Base-by-base conservation (phyloP, 1,140 invertebrate species). In the Drosophila lowei region DNA sequence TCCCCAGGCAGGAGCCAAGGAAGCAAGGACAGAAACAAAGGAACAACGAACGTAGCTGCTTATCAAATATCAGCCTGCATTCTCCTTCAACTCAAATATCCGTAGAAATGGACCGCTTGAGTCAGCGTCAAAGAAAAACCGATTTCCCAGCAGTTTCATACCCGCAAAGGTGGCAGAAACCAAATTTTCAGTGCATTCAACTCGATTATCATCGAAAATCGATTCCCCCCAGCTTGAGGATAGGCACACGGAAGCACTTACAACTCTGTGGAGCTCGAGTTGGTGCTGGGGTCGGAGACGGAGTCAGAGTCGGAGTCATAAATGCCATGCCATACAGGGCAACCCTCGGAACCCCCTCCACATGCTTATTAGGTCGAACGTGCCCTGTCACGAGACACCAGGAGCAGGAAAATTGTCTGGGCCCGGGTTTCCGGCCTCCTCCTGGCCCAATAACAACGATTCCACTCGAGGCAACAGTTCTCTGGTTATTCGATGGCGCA, bases 321-420 rank as follows among this genome's bases (percentile, higher is more conserved):
- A 66, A 25, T 21, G 47, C 50, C 9, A 28, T 16, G 41, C 16
- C 41, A 16, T 23, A 15, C 38, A 21, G 3, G 38, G 13, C 53
- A 55, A 18, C 43, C 34, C 34, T 53, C 42, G 16, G 34, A n/a
- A 25, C 28, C 59, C 59, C 23, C 6, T n/a, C 21, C 46, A 30
- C 57, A 55, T 75, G 78, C 70, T 86, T 86, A 88, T 86, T 86
- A 81, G 81, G 81, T 86, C 81, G 81, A 88, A 86, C 81, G 83
- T 86, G 81, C 74, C 64, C 65, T 49, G 72, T 71, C 77, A 72
- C 77, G 60, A 55, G 72, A 55, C 64, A 49, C 55, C 44, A 49
- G 61, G 53, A 55, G 28, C 46, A 83, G 65, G 77, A 65, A 85
- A 73, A 59, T 58, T 77, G 77, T 77, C 68, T 77, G 52, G 50